Conservation (phyloP, 1,140 invertebrate species). For the Riptortus pedestris region DNA sequence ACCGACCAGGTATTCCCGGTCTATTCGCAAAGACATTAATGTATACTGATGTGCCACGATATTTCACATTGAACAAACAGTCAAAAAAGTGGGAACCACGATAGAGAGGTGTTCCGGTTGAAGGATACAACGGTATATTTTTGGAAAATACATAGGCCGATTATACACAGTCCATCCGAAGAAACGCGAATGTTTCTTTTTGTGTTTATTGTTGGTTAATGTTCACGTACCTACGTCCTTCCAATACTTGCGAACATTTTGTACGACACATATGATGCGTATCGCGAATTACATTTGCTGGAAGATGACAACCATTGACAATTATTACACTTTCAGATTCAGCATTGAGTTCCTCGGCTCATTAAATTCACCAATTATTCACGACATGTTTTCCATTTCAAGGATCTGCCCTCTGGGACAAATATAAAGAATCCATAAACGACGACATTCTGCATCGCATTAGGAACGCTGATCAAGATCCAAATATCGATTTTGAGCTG, state of each 20-base stretch:
- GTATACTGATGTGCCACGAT: slow-evolving; percentile 25
- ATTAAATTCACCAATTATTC: slow-evolving; percentile 26
- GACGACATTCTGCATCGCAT: slow-evolving; percentile 24
- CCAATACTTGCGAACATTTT: slow-evolving; percentile 37
- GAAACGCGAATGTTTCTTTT: slow-evolving; percentile 39
- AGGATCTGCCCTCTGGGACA: slow-evolving; percentile 23
- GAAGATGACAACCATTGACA: slow-evolving; percentile 38
- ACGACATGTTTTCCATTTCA: slow-evolving; percentile 26
- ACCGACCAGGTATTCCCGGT: not conserved
- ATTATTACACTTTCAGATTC: slow-evolving; percentile 27
- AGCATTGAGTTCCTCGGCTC: slow-evolving; percentile 21
- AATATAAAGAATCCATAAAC: slow-evolving; percentile 25
- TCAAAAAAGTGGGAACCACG: slow-evolving; percentile 19
- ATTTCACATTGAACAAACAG: slow-evolving; percentile 23
- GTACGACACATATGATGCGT: slow-evolving; percentile 38
- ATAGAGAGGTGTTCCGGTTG: slow-evolving; percentile 24
- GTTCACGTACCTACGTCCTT: slow-evolving; percentile 41
- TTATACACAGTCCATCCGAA: slow-evolving; percentile 40
- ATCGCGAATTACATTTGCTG: slow-evolving; percentile 35
- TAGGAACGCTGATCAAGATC: not conserved
- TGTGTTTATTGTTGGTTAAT: slow-evolving; percentile 38
- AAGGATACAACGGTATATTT: slow-evolving; percentile 1
- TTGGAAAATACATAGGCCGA: slow-evolving; percentile 29
- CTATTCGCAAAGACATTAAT: slow-evolving; percentile 20
- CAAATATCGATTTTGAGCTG: not conserved